phyloP scores from a whole-genome alignment of 2,888 invertebrate species.

The Thyatira batis region DNA sequence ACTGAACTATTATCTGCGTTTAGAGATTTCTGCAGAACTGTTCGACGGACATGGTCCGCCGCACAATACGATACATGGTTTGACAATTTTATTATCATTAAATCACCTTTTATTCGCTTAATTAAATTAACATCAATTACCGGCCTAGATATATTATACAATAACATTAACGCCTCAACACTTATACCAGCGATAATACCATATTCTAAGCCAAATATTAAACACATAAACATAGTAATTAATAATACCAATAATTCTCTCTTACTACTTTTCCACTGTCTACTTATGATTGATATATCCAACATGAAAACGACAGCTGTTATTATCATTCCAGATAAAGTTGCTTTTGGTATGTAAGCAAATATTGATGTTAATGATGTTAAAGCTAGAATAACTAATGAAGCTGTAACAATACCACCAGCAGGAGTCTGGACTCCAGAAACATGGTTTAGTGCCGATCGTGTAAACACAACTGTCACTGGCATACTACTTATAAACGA shows the following conservation, averaged over 20 bases:
- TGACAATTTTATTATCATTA: constrained; percentile 49
- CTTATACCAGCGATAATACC: constrained; percentile 65
- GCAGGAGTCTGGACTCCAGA: constrained; percentile 94
- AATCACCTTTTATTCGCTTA: constrained; percentile 43
- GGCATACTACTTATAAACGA: constrained; percentile 95
- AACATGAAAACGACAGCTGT: constrained; percentile 94
- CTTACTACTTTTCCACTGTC: constrained; percentile 91
- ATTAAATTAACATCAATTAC: constrained; percentile 39
- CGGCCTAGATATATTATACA: constrained; percentile 63
- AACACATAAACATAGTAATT: constrained; percentile 51
- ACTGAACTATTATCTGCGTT: constrained; percentile 30
- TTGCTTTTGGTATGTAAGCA: constrained; percentile 92
- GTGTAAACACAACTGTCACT: constrained; percentile 91
- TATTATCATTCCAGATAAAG: constrained; percentile 93
- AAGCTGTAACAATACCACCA: constrained; percentile 89
- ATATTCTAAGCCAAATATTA: constrained; percentile 63
- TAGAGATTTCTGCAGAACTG: constrained; percentile 41
- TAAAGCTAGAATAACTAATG: constrained; percentile 89
- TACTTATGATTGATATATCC: constrained; percentile 83
- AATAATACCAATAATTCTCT: constrained; percentile 58
- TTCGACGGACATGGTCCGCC: constrained; percentile 60
- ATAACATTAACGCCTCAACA: constrained; percentile 56
- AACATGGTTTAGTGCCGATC: constrained; percentile 94
- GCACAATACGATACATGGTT: constrained; percentile 65
- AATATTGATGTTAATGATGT: constrained; percentile 91